Evolutionary conservation across 2,113 vertebrate genomes (phyloP), one percentile per base, ranked within the genome.

Genomic region (Rhagologus leucostigma): DNA sequence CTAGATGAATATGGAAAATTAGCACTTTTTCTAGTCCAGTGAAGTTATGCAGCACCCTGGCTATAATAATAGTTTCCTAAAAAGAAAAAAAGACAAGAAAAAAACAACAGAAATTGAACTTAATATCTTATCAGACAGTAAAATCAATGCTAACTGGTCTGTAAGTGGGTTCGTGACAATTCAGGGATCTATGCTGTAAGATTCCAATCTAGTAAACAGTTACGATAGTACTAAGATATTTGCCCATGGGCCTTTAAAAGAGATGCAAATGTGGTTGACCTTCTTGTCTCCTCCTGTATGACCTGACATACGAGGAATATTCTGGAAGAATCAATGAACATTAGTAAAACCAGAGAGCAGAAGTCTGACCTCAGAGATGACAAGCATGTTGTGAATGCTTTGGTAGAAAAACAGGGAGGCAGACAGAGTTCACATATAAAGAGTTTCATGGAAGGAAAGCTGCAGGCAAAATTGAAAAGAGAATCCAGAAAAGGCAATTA

Each of bases 171-270:
- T 90, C 0, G 0, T 90, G 67, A 90, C 0, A 1, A 77, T 65
- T 77, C 7, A 14, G 60, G 90, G 39, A 77, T 32, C 33, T n/a
- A 5, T 77, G 55, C 10, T 91, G 30, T 52, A 67, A 90, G 90
- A 95, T 87, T 24, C 6, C n/a, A 63, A 69, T 70, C 78, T 59
- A 44, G 59, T 55, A 76, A 90, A 67, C 33, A 52, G 30, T 86
- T 88, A 62, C 52, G 39, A 37, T 67, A 88, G 74, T 55, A 47
- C 63, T 52, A 42, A 96, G 87, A 69, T 94, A 96, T 95, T 93
- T 97, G 91, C 93, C 84, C 56, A 63, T 3, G 27, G 82, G 71
- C 42, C n/a, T 91, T 93, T 94, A 74, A 88, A 92, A 70, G 47
- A 86, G 27, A 74, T 70, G 82, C 27, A 94, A 59, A 80, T 90